Evolutionary conservation across 2,888 invertebrate genomes (phyloP).

Genomic region (Griposia aprilina): DNA sequence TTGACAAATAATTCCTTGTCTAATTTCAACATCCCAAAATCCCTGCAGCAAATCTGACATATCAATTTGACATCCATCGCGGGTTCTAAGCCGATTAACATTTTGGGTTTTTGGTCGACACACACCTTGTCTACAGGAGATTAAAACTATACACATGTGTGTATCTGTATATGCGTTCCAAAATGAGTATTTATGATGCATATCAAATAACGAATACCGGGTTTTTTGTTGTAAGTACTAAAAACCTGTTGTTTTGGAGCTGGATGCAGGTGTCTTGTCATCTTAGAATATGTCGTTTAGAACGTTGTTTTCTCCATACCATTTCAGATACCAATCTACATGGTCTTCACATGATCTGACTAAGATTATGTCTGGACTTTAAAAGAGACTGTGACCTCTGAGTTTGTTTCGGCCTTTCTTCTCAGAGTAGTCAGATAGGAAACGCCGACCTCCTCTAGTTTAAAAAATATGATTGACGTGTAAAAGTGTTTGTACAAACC

Average conservation of each 20-base stretch:
- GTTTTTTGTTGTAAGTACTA: conserved; percentile 38
- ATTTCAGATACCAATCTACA: too few relatives aligned
- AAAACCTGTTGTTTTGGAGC: conserved; percentile 36
- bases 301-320: conserved; percentile 13
- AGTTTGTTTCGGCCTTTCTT: too few relatives aligned
- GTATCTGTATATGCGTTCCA: conserved; percentile 37
- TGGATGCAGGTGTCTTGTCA: conserved; percentile 25
- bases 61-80: conserved; percentile 76
- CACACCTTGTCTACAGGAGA: conserved; percentile 58
- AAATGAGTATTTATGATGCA: conserved; percentile 53
- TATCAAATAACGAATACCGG: conserved; percentile 51
- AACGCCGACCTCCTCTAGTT: too few relatives aligned
- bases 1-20: conserved; percentile 61
- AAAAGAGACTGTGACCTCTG: too few relatives aligned
- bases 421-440: too few relatives aligned
- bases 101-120: conserved; percentile 61
- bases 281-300: conserved; percentile 16
- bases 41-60: conserved; percentile 73
- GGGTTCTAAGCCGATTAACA: conserved; percentile 79
- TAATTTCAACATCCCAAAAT: conserved; percentile 68
- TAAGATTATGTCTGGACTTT: too few relatives aligned
- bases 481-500: too few relatives aligned
- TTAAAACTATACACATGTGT: conserved; percentile 58
- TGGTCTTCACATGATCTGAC: too few relatives aligned
- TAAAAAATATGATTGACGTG: too few relatives aligned